Evolutionary conservation across 2,888 invertebrate genomes (phyloP), one percentile per base, ranked within the genome.

Genomic region (Ophion costatus): DNA sequence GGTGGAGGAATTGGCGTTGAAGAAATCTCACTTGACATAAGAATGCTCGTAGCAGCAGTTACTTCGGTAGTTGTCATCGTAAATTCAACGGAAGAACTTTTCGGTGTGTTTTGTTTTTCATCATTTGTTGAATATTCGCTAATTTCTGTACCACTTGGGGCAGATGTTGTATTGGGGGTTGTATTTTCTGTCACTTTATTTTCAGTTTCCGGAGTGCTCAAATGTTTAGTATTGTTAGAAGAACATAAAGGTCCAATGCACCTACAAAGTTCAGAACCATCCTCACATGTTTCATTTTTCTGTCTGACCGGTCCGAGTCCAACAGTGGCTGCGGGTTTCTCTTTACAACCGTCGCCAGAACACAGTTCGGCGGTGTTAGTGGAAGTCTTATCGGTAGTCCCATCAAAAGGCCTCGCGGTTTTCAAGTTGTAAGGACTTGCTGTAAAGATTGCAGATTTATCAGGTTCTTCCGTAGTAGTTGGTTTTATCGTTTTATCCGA

Each of bases 191-290:
- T 38, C 10, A 42, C 22, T 56, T 77, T 51, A 17, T 67, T 56
- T 17, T 59, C 76, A 22, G 17, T 29, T 63, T 38, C 17, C 20
- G 45, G 38, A 20, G 20, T 33, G 11, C 5, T 33, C 7, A 29
- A 5, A 20, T 66, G 24, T 7, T 33, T 51, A 2, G 59, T 59
- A 66, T 4, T 29, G 2, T 75, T 1, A 22, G 7, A 38, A 24
- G 63, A 67, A 56, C 82, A 82, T 11, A 71, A 78, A 6, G 77
- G 29, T 38, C 66, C 73, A 57, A 38, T 80, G 59, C 79, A 83
- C n/a, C 51, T 59, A 73, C 79, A 81, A 45, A 73, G 51, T 42
- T 70, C 79, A 17, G 75, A 66, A n/a, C 42, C 67, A 33, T 78
- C 67, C 29, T 67, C 59, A 20, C 82, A 82, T 9, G 29, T 57